A percentile compares a stretch with the other conserved stretches of the same genome.
phyloP scores from a whole-genome alignment of 2,113 vertebrate genomes.

The Macquaria ambigua region DNA sequence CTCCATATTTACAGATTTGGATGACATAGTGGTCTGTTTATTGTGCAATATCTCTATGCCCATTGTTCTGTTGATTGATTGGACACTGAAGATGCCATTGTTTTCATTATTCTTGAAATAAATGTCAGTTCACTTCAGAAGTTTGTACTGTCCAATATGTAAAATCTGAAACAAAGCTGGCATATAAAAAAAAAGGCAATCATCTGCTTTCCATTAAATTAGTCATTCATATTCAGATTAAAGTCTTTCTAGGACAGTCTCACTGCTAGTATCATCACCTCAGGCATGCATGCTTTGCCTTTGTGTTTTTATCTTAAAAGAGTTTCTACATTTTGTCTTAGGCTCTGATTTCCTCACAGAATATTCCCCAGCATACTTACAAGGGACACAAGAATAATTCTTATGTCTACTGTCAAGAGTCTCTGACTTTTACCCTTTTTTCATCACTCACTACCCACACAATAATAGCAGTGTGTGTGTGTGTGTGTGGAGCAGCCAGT shows the following conservation, averaged over 20 bases:
- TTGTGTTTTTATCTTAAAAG: slow-evolving; percentile 45
- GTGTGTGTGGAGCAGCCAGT: not conserved
- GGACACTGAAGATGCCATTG: not conserved
- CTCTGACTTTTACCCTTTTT: slow-evolving; percentile 6
- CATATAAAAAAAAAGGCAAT: slow-evolving; percentile 38
- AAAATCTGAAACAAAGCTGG: not conserved
- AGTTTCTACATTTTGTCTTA: slow-evolving; percentile 38
- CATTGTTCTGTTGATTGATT: not conserved
- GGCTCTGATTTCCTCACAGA: slow-evolving; percentile 47
- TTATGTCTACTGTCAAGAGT: slow-evolving; percentile 7
- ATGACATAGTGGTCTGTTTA: not conserved
- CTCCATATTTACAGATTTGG: not conserved
- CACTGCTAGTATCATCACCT: slow-evolving; percentile 46
- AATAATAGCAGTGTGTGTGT: not conserved
- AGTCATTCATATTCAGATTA: slow-evolving; percentile 55
- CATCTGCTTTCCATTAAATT: slow-evolving; percentile 55
- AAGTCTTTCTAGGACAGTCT: slow-evolving; percentile 64
- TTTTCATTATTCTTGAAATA: not conserved
- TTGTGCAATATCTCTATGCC: not conserved
- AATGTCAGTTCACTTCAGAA: not conserved
- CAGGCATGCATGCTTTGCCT: slow-evolving; percentile 41
- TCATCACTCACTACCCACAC: slow-evolving; percentile 17
- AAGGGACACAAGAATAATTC: slow-evolving; percentile 22
- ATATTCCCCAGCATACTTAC: slow-evolving; percentile 32
- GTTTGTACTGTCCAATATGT: not conserved